These are phyloP conservation scores for Lamprotornis superbus DNA, from an alignment of 2,113 vertebrate species.

Conservation along the genomic window DNA sequence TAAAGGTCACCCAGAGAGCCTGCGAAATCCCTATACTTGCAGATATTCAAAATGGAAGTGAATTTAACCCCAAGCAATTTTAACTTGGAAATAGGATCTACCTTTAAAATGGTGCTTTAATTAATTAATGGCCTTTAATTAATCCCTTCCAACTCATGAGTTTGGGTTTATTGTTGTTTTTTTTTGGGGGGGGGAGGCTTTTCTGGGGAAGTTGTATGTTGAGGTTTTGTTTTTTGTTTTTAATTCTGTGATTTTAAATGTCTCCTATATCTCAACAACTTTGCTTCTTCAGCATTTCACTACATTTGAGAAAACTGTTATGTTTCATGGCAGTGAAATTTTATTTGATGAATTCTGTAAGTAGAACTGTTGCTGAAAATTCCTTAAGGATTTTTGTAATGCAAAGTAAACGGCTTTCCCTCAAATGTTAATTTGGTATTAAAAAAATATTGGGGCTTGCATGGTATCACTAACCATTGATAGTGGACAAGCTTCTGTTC, in stretches of 20 bases:
- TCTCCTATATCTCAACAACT: background rate
- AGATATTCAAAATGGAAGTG: background rate
- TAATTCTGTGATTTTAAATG: background rate
- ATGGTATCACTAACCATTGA: background rate
- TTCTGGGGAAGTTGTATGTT: too few species aligned
- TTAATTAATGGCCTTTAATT: background rate
- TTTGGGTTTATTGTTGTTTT: background rate
- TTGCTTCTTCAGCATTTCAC: background rate
- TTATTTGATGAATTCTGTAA: background rate
- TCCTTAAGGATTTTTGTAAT: background rate
- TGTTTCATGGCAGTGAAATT: background rate
- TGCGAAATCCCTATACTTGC: background rate
- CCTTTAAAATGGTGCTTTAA: accelerated
- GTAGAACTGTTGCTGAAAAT: background rate
- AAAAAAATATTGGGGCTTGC: background rate
- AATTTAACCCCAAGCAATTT: background rate
- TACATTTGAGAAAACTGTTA: background rate
- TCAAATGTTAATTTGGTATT: background rate
- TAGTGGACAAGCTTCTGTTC: background rate
- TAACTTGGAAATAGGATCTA: background rate
- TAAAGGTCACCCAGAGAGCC: too few species aligned
- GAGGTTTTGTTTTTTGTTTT: background rate
- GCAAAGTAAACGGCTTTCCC: background rate
- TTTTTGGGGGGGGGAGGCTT: background rate
- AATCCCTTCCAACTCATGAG: background rate